Conservation (phyloP, 2,888 invertebrate species). For the Xiphydria camelus region DNA sequence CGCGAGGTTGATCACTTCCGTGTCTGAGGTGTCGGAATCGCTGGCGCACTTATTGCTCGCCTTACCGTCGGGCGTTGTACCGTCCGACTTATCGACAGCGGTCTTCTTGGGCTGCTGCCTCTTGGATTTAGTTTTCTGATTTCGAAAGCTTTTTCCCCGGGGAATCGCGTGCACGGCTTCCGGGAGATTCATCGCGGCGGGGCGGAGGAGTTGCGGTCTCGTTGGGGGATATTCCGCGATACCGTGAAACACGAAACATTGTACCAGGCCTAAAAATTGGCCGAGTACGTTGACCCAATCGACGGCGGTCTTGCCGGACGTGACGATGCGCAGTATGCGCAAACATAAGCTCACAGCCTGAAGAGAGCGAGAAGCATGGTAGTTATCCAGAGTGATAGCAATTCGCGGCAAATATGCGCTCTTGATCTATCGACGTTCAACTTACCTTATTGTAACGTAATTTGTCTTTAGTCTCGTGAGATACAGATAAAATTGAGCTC, state of each 20-base stretch:
- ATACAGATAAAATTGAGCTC: slow-evolving; percentile 25
- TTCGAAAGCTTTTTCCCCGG: slow-evolving; percentile 37
- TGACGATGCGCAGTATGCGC: slow-evolving; percentile 35
- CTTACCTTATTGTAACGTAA: slow-evolving; percentile 36
- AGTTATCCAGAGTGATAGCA: slow-evolving; percentile 8
- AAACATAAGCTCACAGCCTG: slow-evolving; percentile 40
- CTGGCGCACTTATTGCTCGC: slow-evolving; percentile 33
- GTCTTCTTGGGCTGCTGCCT: slow-evolving; percentile 30
- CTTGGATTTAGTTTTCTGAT: slow-evolving; percentile 33
- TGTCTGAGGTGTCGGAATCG: slow-evolving; percentile 47
- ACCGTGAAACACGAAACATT: slow-evolving; percentile 47
- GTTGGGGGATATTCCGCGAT: slow-evolving; percentile 37
- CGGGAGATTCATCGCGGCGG: slow-evolving; percentile 52
- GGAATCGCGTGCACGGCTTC: slow-evolving; percentile 38
- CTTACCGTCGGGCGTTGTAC: slow-evolving; percentile 4
- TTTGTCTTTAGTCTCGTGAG: slow-evolving; percentile 27
- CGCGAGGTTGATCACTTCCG: slow-evolving; percentile 29
- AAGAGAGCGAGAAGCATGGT: slow-evolving; percentile 19
- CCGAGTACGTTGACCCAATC: slow-evolving; percentile 37
- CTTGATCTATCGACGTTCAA: slow-evolving; percentile 4
- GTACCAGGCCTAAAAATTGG: slow-evolving; percentile 45
- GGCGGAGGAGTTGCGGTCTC: slow-evolving; percentile 39
- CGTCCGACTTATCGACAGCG: slow-evolving; percentile 9
- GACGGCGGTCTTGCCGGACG: slow-evolving; percentile 22
- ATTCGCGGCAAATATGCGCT: too few species aligned